These are phyloP conservation scores for Hirundo rustica DNA, from an alignment of 2,797 vertebrate species.

Conservation along the genomic window DNA sequence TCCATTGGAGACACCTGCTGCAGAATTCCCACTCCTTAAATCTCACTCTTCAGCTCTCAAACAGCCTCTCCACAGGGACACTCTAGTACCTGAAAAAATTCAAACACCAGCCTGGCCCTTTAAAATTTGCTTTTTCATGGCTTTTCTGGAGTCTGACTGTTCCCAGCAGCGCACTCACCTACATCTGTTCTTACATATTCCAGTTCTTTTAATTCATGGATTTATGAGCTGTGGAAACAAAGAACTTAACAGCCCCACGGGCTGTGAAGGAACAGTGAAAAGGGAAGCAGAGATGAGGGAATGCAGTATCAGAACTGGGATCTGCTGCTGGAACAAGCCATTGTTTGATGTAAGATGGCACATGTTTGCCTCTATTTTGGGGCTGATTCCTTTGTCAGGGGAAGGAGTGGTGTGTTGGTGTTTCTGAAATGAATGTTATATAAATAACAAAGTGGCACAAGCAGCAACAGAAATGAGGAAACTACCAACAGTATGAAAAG, in stretches of 20 bases:
- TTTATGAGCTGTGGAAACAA: slow-evolving; percentile 29
- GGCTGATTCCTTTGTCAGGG: not conserved
- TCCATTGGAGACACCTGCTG: not conserved
- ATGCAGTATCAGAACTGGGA: not conserved
- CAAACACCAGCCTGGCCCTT: not conserved
- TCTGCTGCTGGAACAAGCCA: not conserved
- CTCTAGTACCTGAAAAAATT: not conserved
- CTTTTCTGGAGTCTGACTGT: not conserved
- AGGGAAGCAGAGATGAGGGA: not conserved
- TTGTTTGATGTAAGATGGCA: not conserved
- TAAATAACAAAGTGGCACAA: slow-evolving; percentile 26
- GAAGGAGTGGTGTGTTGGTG: not conserved
- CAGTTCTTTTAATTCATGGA: not conserved
- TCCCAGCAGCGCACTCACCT: slow-evolving; percentile 25
- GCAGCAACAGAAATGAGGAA: slow-evolving; percentile 25
- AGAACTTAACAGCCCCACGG: not conserved
- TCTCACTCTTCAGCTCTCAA: not conserved
- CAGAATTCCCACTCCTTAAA: not conserved
- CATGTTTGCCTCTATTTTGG: not conserved
- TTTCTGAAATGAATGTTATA: not conserved
- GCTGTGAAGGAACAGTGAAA: not conserved
- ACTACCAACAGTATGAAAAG: not conserved
- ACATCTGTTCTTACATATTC: not conserved
- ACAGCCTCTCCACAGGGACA: not conserved
- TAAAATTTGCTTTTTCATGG: not conserved